Base-by-base conservation (phyloP, 2,888 invertebrate species). In the Myathropa florea region DNA sequence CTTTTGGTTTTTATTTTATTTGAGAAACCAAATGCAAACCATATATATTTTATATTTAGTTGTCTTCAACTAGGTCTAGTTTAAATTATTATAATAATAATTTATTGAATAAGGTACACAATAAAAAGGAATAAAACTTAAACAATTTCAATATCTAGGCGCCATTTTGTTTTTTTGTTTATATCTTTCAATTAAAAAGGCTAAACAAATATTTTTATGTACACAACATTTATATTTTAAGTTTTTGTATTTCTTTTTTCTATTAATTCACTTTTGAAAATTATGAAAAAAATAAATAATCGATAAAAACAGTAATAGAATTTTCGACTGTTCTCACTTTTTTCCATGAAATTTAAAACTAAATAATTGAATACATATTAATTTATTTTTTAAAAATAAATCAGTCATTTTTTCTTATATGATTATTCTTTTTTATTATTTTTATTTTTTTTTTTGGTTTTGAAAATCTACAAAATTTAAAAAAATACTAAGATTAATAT, bases 381-480 rank as follows among this genome's bases (percentile, higher is more conserved):
- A 53, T 73, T 60, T 59, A 65, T 70, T 67, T 71, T 60, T 30
- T n/a, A 28, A 73, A 72, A 82, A 70, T 70, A 82, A 82, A 82
- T 82, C 76, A 82, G 76, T 82, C 76, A 46, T 70, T 70, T 75
- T 36, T 70, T 63, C 67, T 70, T 71, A 53, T 33, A 23, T 53
- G 14, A 68, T 26, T 61, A 18, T 53, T 53, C 21, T 21, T 77
- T 64, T 53, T n/a, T n/a, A n/a, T n/a, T n/a, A n/a, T 53, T 24
- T 63, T 72, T 18, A 46, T 55, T 55, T 0, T 55, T 9, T 23
- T 65, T 59, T 57, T 72, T 12, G 59, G 59, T 65, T 79, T 64
- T 65, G 64, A 59, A 79, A 71, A 30, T 70, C 79, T 79, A 77
- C 68, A 77, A 77, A 77, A 70, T 71, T 72, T 79, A 64, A 71